phyloP scores from a whole-genome alignment of 2,888 invertebrate genomes.

The Acronicta leporina region DNA sequence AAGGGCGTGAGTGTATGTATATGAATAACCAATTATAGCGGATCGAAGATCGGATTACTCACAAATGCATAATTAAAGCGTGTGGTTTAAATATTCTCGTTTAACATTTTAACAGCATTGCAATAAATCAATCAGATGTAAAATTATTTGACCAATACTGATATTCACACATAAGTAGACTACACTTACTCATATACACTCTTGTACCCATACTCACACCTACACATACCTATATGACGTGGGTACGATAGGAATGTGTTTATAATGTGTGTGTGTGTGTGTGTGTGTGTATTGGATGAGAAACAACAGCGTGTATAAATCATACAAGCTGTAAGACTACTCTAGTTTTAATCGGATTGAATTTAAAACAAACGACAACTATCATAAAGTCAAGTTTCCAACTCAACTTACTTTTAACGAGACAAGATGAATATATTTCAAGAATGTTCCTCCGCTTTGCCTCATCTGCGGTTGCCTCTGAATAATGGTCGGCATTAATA shows the following conservation, averaged over 20 bases:
- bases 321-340: conserved; percentile 13
- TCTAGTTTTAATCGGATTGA: conserved; percentile 47
- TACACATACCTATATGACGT: not conserved
- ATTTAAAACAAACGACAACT: conserved; percentile 67
- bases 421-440: conserved; percentile 77
- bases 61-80: conserved; percentile 12
- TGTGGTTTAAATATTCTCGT: not conserved
- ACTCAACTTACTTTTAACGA: conserved; percentile 78
- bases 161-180: not conserved
- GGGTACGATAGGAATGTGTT: not conserved
- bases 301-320: not conserved
- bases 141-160: conserved; percentile 2
- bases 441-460: conserved; percentile 75
- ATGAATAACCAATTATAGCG: not conserved
- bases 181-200: not conserved
- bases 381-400: conserved; percentile 75
- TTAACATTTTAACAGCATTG: conserved; percentile 1
- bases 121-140: conserved; percentile 7
- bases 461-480: conserved; percentile 83
- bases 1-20: too few relatives aligned
- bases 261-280: too few relatives aligned
- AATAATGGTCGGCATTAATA: conserved; percentile 86
- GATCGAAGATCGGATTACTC: not conserved
- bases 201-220: not conserved
- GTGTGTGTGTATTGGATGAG: too few relatives aligned